A percentile compares a stretch with the other conserved stretches of the same genome.
phyloP scores from a whole-genome alignment of 2,888 invertebrate species.

The Hipparchia semele region DNA sequence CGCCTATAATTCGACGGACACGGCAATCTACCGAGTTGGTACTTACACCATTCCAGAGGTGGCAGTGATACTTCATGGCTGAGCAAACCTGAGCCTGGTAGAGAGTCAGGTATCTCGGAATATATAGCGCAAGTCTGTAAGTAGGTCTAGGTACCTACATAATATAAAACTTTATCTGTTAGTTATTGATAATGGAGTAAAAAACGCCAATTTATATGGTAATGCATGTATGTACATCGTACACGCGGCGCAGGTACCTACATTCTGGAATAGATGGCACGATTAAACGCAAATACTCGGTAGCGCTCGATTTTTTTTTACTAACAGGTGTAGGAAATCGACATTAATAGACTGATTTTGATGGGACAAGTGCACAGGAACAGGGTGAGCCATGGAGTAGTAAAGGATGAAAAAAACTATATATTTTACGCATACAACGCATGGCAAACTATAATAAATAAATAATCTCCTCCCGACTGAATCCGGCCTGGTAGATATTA shows the following conservation, averaged over 20 bases:
- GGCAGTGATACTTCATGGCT: too few relatives aligned
- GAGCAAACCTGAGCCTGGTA: too few relatives aligned
- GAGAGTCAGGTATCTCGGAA: too few relatives aligned
- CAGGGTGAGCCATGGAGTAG: constrained; percentile 34
- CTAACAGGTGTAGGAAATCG: constrained; percentile 56
- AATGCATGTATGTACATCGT: constrained; percentile 16
- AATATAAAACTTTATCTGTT: constrained; percentile 13
- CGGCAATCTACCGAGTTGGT: too few relatives aligned
- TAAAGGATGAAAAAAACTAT: background rate
- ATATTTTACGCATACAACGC: too few relatives aligned
- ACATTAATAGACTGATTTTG: constrained; percentile 64
- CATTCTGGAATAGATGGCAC: constrained; percentile 31
- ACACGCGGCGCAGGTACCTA: constrained; percentile 5
- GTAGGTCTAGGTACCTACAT: background rate
- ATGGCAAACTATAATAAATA: too few relatives aligned
- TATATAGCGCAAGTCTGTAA: background rate
- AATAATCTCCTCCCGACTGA: too few relatives aligned
- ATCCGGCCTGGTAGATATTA: too few relatives aligned
- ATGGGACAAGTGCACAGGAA: constrained; percentile 53
- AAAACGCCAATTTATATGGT: constrained; percentile 33
- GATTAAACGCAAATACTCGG: constrained; percentile 36
- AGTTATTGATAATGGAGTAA: constrained; percentile 14
- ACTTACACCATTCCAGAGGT: too few relatives aligned
- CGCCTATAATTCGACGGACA: too few relatives aligned
- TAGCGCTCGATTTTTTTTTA: constrained; percentile 23